phyloP scores from a whole-genome alignment of 2,113 vertebrate genomes.

The Cyanoliseus patagonus region DNA sequence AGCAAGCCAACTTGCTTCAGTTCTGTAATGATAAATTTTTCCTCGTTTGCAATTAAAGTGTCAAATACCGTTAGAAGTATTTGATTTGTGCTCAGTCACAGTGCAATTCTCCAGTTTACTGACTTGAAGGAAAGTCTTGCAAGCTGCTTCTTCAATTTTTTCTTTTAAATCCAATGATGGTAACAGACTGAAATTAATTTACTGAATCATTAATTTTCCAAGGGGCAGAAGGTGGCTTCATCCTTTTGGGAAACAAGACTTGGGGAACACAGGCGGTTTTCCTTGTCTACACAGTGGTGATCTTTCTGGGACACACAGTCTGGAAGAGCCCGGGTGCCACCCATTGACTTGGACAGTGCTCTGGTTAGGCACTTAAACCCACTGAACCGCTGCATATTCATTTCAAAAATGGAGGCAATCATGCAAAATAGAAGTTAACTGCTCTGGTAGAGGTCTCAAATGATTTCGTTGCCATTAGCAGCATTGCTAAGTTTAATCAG shows the following conservation, averaged over 20 bases:
- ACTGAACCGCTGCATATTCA: neutral
- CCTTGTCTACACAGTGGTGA: neutral
- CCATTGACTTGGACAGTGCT: neutral
- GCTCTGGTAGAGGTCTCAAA: constrained; percentile 1
- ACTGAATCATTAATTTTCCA: constrained; percentile 65
- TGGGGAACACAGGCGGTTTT: neutral
- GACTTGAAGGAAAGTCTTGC: constrained; percentile 21
- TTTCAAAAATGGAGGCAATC: neutral
- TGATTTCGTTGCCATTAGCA: neutral
- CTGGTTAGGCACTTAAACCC: neutral
- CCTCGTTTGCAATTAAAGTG: constrained; percentile 33
- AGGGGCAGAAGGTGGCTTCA: constrained; percentile 39
- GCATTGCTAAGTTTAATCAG: constrained; percentile 12
- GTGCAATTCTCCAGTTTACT: constrained; percentile 6
- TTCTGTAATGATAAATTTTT: neutral
- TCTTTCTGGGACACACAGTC: neutral
- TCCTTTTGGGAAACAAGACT: neutral
- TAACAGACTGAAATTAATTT: constrained; percentile 63
- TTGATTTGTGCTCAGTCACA: constrained; percentile 24
- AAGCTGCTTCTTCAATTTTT: neutral
- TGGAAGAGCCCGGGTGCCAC: neutral
- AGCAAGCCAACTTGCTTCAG: neutral
- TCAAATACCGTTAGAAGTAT: constrained; percentile 5
- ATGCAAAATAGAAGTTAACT: constrained; percentile 36
- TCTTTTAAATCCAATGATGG: constrained; percentile 22